Conservation (phyloP, 1,140 invertebrate genomes). For the Fopius arisanus region DNA sequence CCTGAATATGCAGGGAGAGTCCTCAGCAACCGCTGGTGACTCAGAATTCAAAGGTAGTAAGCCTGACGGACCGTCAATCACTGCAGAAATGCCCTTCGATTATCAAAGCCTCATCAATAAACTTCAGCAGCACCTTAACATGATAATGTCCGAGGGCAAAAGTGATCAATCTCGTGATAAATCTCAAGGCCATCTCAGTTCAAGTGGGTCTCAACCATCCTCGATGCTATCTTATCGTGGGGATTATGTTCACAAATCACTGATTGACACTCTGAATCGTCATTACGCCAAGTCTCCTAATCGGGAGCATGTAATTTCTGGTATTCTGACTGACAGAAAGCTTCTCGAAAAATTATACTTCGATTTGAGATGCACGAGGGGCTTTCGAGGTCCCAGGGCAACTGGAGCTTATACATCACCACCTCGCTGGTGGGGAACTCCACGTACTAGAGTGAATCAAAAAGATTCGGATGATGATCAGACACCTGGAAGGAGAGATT, state of each 20-base stretch:
- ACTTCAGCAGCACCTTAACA: conserved; percentile 70
- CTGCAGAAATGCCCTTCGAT: conserved; percentile 60
- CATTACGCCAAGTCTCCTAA: conserved; percentile 73
- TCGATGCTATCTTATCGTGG: conserved; percentile 57
- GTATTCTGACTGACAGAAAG: conserved; percentile 75
- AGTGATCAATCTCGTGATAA: conserved; percentile 28
- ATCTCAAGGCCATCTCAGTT: conserved; percentile 34
- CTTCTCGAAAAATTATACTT: conserved; percentile 76
- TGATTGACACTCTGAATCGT: conserved; percentile 72
- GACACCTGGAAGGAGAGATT: conserved; percentile 41
- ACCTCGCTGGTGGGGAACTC: conserved; percentile 58
- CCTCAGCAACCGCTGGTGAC: conserved; percentile 41
- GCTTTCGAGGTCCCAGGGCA: conserved; percentile 68
- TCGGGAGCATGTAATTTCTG: conserved; percentile 73
- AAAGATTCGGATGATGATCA: conserved; percentile 18
- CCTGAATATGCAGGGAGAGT: conserved; percentile 66
- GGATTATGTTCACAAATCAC: conserved; percentile 69
- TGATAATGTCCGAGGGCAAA: conserved; percentile 57
- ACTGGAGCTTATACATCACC: conserved; percentile 59
- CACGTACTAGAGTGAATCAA: conserved; percentile 42
- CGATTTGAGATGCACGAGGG: conserved; percentile 74
- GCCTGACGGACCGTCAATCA: not conserved
- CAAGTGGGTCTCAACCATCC: conserved; percentile 35
- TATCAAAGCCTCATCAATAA: conserved; percentile 72
- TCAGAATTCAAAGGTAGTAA: conserved; percentile 5